These are phyloP conservation scores for Myotis davidii DNA, from an alignment of 2,113 vertebrate species.

Conservation along the genomic window DNA sequence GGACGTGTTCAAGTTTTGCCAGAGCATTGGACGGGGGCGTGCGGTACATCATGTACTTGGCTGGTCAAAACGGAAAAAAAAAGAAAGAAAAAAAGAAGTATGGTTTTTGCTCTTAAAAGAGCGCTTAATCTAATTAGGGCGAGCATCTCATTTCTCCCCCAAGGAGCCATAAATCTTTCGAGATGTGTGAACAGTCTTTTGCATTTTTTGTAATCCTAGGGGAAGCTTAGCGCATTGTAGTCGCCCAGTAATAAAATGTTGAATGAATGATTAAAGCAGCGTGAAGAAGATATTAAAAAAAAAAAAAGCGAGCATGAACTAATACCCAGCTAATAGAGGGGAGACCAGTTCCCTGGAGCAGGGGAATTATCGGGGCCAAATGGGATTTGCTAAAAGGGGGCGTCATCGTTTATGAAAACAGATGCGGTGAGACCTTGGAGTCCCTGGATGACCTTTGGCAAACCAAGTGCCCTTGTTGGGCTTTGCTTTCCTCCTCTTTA, in stretches of 20 bases:
- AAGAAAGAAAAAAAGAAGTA: background rate
- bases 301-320: constrained; percentile 1
- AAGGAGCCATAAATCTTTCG: background rate
- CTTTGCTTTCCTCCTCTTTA: background rate
- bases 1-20: background rate
- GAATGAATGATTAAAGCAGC: constrained; percentile 31
- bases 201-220: background rate
- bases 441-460: background rate
- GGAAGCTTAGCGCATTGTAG: background rate
- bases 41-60: background rate
- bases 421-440: background rate
- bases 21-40: background rate
- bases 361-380: constrained; percentile 31
- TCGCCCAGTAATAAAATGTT: background rate
- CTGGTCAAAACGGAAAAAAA: background rate
- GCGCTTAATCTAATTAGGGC: background rate
- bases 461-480: background rate
- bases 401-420: constrained; percentile 35
- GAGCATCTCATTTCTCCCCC: constrained; percentile 3
- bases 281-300: constrained; percentile 44
- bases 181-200: background rate
- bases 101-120: background rate
- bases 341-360: background rate
- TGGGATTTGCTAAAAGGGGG: constrained; percentile 40
- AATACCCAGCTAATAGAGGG: constrained; percentile 29